These are phyloP conservation scores for Astatotilapia flaviijosephi DNA, from an alignment of 2,113 vertebrate species.

Conservation along the genomic window DNA sequence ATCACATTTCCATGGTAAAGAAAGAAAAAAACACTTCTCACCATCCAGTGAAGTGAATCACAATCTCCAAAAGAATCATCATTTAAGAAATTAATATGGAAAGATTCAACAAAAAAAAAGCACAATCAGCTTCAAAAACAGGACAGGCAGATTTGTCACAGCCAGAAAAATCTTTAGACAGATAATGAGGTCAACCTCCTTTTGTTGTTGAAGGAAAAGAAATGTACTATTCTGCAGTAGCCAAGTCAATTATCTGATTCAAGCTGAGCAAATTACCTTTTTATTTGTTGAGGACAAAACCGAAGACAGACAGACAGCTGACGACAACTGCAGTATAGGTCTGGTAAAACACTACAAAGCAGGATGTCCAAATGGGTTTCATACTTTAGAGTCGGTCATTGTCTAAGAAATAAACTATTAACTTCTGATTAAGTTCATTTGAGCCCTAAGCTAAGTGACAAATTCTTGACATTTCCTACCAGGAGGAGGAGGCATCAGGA, in stretches of 20 bases:
- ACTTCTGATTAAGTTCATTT: neutral
- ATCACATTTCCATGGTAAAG: neutral
- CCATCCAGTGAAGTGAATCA: neutral
- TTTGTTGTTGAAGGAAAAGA: neutral
- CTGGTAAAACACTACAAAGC: neutral
- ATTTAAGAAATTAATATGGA: neutral
- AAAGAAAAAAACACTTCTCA: neutral
- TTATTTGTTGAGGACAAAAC: neutral
- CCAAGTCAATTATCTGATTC: neutral
- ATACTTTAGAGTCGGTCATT: neutral
- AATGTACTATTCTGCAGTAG: neutral
- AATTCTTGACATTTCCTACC: neutral
- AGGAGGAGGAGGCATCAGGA: neutral
- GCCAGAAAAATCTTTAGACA: neutral
- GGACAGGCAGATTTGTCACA: neutral
- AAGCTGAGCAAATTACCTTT: neutral
- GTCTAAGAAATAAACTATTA: neutral
- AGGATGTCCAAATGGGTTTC: neutral
- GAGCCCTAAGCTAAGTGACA: neutral
- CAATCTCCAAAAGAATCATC: neutral
- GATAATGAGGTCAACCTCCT: neutral
- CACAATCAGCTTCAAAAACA: neutral
- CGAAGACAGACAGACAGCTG: neutral
- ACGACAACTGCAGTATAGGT: neutral
- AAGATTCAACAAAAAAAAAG: neutral